Percentiles rank a stretch among this genome's conserved stretches.
Evolutionary conservation across 2,888 invertebrate species (phyloP).

Genomic region (Clanis bilineata): DNA sequence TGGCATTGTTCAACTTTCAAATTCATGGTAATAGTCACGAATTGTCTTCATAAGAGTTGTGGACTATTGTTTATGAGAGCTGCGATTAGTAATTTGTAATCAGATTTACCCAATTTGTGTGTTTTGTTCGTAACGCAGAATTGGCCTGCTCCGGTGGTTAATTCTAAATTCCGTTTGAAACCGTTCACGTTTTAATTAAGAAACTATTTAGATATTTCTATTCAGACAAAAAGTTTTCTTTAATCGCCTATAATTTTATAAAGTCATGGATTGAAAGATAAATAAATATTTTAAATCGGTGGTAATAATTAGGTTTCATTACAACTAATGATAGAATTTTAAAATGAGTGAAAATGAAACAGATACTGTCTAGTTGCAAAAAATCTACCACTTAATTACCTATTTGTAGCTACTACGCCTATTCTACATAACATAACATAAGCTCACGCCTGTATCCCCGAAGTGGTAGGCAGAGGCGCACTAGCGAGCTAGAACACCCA

Average conservation of each 20-base stretch:
- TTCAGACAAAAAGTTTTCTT: background rate
- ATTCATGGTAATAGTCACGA: constrained; percentile 55
- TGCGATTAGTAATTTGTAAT: constrained; percentile 43
- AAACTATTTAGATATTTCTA: background rate
- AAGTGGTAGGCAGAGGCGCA: too few species aligned
- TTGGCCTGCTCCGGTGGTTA: background rate
- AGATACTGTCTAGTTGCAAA: too few species aligned
- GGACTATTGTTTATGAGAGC: constrained; percentile 47
- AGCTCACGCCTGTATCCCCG: too few species aligned
- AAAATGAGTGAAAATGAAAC: too few species aligned
- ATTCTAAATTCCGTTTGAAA: constrained; percentile 7
- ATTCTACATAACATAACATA: background rate
- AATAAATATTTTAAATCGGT: too few species aligned
- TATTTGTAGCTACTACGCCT: too few species aligned
- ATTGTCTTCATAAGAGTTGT: constrained; percentile 43
- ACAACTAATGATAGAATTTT: too few species aligned
- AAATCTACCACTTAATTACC: too few species aligned
- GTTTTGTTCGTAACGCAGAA: constrained; percentile 20
- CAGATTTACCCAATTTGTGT: constrained; percentile 31
- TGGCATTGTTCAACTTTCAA: constrained; percentile 51
- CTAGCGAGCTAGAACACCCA: too few species aligned
- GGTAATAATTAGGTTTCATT: too few species aligned
- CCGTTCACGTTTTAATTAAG: background rate
- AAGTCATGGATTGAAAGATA: too few species aligned
- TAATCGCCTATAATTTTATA: too few species aligned